Conservation (phyloP, 2,888 invertebrate genomes). For the Alloscopus bannaensis region DNA sequence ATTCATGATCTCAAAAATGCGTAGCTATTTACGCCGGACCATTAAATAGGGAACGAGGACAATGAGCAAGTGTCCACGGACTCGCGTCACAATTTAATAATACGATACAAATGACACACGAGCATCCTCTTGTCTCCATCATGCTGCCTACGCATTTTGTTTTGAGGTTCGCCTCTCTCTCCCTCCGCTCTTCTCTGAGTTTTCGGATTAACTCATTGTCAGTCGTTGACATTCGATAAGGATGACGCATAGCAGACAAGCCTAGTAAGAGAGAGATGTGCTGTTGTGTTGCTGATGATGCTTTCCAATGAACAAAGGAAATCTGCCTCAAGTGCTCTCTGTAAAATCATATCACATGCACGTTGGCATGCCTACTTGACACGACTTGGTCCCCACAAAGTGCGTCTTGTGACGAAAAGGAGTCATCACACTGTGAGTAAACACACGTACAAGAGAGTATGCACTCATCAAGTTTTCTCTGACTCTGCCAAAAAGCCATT, state of each 20-base stretch:
- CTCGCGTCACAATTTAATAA: too few species aligned
- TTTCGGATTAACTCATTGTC: slow-evolving; percentile 57
- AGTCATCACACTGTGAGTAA: too few species aligned
- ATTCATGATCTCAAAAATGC: too few species aligned
- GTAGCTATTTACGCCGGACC: too few species aligned
- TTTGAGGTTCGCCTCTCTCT: too few species aligned
- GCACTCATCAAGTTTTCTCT: not conserved
- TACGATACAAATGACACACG: too few species aligned
- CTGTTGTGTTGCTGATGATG: not conserved
- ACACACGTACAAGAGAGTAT: not conserved
- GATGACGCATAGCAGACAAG: slow-evolving; percentile 19
- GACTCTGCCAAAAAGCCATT: not conserved
- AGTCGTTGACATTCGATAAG: slow-evolving; percentile 61
- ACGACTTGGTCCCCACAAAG: not conserved
- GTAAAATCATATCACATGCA: not conserved
- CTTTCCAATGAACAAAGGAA: slow-evolving; percentile 8
- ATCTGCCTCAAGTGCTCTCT: not conserved
- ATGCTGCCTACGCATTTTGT: too few species aligned
- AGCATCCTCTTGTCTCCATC: too few species aligned
- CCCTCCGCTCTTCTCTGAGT: too few species aligned
- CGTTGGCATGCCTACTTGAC: not conserved
- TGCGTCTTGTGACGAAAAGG: too few species aligned
- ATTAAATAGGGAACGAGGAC: too few species aligned
- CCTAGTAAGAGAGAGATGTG: not conserved
- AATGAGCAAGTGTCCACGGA: too few species aligned